Conservation (phyloP, 35 echinoderm and acorn worm genomes). For the Amphiura filiformis region DNA sequence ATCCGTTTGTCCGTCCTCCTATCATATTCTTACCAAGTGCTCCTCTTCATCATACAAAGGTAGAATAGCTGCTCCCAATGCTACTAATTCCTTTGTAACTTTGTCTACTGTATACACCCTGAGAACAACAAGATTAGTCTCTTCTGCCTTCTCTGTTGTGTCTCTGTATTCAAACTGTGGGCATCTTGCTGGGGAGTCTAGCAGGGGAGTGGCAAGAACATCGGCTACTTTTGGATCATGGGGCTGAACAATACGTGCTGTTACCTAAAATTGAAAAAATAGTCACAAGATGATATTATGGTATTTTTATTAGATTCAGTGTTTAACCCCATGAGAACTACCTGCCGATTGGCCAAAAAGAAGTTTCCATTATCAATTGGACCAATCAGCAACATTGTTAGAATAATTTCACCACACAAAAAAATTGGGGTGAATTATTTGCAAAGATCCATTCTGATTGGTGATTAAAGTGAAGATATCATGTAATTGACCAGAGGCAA, state of each 20-base stretch:
- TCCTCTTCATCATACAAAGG: slow-evolving; percentile 12
- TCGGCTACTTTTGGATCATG: background rate
- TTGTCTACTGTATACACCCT: slow-evolving; percentile 67
- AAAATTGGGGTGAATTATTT: no score
- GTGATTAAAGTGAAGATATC: no score
- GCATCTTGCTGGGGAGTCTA: slow-evolving; percentile 32
- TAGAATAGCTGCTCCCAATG: slow-evolving; percentile 7
- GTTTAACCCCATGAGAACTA: no score
- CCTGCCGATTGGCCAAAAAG: no score
- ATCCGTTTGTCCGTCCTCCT: no score
- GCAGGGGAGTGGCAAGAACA: slow-evolving; percentile 15
- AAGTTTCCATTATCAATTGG: background rate
- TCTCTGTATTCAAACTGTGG: slow-evolving; percentile 33
- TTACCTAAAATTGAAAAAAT: slow-evolving; percentile 31
- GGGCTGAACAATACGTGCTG: slow-evolving; percentile 21
- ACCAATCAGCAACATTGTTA: background rate
- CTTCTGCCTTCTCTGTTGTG: background rate
- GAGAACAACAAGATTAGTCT: slow-evolving; percentile 34
- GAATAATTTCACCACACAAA: no score
- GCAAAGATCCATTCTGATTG: no score
- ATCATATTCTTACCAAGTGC: no score
- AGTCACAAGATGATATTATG: background rate
- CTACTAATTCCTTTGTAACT: slow-evolving; percentile 41
- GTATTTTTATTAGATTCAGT: background rate
- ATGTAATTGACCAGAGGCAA: no score